phyloP scores from a whole-genome alignment of 1,140 invertebrate genomes.

The Megalopta genalis region DNA sequence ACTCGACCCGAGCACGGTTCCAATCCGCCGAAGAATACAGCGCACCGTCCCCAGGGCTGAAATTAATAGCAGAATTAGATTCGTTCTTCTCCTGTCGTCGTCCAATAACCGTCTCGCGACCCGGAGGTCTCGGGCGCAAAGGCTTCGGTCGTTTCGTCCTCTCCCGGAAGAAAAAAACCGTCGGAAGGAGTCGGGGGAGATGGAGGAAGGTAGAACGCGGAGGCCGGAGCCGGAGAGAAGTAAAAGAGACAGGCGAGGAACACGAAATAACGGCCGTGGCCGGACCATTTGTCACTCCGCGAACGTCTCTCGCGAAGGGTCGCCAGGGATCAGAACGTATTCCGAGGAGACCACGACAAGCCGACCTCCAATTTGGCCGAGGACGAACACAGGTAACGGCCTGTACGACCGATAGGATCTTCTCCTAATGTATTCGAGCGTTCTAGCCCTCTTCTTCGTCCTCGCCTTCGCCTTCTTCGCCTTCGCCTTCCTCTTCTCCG shows the following conservation, averaged over 20 bases:
- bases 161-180: neutral
- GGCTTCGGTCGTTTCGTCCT: neutral
- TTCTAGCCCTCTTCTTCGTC: constrained; percentile 13
- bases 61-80: neutral
- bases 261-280: constrained; percentile 62
- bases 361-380: constrained; percentile 66
- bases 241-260: constrained; percentile 27
- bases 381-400: constrained; percentile 68
- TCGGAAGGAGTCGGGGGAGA: neutral
- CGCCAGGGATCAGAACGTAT: constrained; percentile 64
- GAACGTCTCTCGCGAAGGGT: constrained; percentile 61
- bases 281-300: constrained; percentile 66
- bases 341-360: constrained; percentile 57
- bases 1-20: no score
- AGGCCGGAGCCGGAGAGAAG: neutral
- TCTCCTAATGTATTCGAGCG: constrained; percentile 66
- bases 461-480: no score
- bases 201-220: neutral
- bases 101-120: neutral
- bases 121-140: neutral
- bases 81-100: neutral
- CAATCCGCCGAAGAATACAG: neutral
- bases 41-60: neutral
- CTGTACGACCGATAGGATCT: constrained; percentile 66
- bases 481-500: neutral